phyloP scores from a whole-genome alignment of 37 sponge, comb jelly and placozoan species.

The Aplysina aerophoba region DNA sequence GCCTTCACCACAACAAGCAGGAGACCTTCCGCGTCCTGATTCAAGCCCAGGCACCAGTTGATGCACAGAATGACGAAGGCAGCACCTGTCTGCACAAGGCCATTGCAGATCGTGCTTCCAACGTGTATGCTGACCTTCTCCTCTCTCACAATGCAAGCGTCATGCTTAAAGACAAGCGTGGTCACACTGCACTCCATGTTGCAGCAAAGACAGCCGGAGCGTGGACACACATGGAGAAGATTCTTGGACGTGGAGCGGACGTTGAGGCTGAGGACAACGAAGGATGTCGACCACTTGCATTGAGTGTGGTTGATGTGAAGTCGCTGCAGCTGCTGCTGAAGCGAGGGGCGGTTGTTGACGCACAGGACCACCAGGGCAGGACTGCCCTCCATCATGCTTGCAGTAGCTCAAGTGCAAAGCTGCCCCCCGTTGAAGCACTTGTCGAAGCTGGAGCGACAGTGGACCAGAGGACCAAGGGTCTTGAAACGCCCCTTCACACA shows the following conservation, averaged over 20 bases:
- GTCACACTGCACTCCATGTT: constrained; percentile 73
- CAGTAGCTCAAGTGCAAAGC: background rate
- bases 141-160: constrained; percentile 48
- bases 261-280: constrained; percentile 35
- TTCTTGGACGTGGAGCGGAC: constrained; percentile 55
- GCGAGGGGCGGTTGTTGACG: constrained; percentile 57
- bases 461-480: background rate
- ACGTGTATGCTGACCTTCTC: constrained; percentile 42
- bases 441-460: background rate
- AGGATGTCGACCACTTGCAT: constrained; percentile 67
- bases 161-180: constrained; percentile 54
- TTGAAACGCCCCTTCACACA: constrained; percentile 47
- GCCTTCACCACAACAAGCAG: constrained; percentile 67
- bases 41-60: constrained; percentile 45
- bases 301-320: constrained; percentile 57
- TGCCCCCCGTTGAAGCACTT: background rate
- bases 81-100: constrained; percentile 74
- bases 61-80: constrained; percentile 64
- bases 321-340: constrained; percentile 53
- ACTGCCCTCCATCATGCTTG: constrained; percentile 32
- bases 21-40: constrained; percentile 55
- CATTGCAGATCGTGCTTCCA: constrained; percentile 29
- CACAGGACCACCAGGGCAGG: constrained; percentile 55
- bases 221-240: constrained; percentile 44
- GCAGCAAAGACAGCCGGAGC: constrained; percentile 63